Conservation (phyloP, 1,140 invertebrate species). For the Apocrypta bakeri region DNA sequence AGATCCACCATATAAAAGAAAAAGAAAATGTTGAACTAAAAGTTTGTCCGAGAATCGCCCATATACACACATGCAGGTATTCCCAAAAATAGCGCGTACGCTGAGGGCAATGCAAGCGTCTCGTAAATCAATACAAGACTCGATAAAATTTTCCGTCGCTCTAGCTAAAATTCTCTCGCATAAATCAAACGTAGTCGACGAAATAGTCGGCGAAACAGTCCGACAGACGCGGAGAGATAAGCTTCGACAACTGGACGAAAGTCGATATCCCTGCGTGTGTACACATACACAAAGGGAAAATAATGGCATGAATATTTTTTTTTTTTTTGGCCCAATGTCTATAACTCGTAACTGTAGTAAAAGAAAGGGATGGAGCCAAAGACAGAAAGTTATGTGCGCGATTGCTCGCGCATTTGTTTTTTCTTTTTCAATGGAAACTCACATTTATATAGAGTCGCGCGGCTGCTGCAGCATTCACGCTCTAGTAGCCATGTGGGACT, state of each 20-base stretch:
- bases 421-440: neutral
- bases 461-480: slow-evolving; percentile 52
- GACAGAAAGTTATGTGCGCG: neutral
- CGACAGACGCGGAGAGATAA: neutral
- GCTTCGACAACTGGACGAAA: neutral
- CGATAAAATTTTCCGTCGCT: neutral
- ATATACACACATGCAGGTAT: no score
- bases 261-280: neutral
- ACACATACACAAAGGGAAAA: neutral
- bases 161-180: slow-evolving; percentile 9
- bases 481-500: slow-evolving; percentile 59
- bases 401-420: neutral
- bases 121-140: slow-evolving; percentile 37
- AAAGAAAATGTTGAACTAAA: no score
- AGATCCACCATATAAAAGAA: no score
- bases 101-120: neutral
- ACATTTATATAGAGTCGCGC: slow-evolving; percentile 52
- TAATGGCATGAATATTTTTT: no score
- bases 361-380: neutral
- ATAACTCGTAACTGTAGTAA: no score
- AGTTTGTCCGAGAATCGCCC: no score
- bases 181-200: slow-evolving; percentile 27
- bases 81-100: neutral
- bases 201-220: neutral
- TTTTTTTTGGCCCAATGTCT: no score